Conservation (phyloP, 1,140 invertebrate species). For the Gyrodactylus salaris region DNA sequence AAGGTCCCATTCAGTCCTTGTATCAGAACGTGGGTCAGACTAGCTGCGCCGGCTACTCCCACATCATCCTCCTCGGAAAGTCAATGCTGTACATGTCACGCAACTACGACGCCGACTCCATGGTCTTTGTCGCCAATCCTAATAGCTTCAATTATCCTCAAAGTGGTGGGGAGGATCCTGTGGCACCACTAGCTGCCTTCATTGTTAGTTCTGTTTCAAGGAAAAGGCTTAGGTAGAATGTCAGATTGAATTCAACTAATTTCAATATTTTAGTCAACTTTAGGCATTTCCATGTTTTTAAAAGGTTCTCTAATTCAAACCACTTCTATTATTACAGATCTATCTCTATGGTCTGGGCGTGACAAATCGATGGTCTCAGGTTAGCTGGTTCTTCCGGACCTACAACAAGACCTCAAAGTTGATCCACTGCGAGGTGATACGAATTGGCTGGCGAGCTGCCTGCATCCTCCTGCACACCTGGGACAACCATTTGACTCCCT, state of each 20-base stretch:
- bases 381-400: background rate
- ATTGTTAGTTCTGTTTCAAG: too few species aligned
- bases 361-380: background rate
- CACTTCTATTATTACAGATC: background rate
- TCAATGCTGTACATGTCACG: background rate
- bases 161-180: too few species aligned
- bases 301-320: too few species aligned
- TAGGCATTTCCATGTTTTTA: too few species aligned
- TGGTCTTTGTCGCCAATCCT: too few species aligned
- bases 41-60: background rate
- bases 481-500: background rate
- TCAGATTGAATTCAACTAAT: too few species aligned
- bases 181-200: too few species aligned
- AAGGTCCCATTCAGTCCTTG: background rate
- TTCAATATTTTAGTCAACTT: too few species aligned
- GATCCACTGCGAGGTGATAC: background rate
- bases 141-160: too few species aligned
- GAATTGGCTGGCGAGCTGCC: background rate
- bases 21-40: background rate
- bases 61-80: background rate
- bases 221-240: too few species aligned
- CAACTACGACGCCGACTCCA: background rate
- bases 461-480: background rate
- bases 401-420: background rate
- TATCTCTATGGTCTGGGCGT: background rate